Evolutionary conservation across 2,888 invertebrate species (phyloP), one percentile per base, ranked within the genome.

Genomic region (Cacoxenus indagator): DNA sequence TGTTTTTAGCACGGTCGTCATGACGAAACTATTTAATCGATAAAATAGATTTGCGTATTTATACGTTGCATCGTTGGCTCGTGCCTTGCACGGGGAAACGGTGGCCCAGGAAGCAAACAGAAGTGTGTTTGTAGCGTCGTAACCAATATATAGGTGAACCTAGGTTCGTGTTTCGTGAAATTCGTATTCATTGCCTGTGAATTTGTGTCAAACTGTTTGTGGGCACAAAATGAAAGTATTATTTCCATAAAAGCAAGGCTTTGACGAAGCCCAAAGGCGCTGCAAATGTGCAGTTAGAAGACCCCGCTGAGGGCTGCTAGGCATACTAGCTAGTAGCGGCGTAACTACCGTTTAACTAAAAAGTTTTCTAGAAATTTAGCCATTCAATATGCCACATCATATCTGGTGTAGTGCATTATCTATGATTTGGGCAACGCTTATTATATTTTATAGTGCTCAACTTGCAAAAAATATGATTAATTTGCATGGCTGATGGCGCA

Each of bases 121-220:
- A 37, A 37, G 37, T 37, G 9, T 11, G 14, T 37, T n/a, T n/a
- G 80, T 78, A 17, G 27, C 57, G 61, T 31, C n/a, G 22, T 65
- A 54, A 67, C 27, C 61, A 45, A 48, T n/a, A 61, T 61, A 59
- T 67, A 29, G 67, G 59, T 67, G 59, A 61, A 48, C 67, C 61
- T 61, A 61, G 67, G 74, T 73, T 75, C 76, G 81, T 82, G 81
- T 77, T n/a, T 17, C 46, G 59, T 48, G 59, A n/a, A n/a, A 45
- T 31, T 6, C 27, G 57, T 19, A 45, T 26, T 57, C 54, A 46
- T 11, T 61, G 31, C 29, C 61, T 67, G 45, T 57, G 46, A 31
- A 51, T 29, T 64, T 77, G 81, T 80, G 80, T 80, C 80, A 80
- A 80, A 81, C 81, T 82, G 82, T 82, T 82, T 81, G 73, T 66